These are phyloP conservation scores for Mimachlamys varia DNA, from an alignment of 2,888 invertebrate species.

Conservation along the genomic window DNA sequence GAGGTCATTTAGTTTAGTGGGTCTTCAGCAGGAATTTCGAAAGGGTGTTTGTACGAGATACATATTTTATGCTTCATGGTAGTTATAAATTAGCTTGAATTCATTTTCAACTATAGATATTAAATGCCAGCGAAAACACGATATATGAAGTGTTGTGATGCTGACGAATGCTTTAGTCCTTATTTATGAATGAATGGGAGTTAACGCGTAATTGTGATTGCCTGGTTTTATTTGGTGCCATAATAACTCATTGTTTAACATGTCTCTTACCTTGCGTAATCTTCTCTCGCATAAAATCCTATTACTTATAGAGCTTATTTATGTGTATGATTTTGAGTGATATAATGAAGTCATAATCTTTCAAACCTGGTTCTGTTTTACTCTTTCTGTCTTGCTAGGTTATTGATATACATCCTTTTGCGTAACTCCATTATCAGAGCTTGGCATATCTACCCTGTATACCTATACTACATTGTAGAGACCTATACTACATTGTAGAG, in stretches of 20 bases:
- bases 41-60: too few relatives aligned
- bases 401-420: too few relatives aligned
- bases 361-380: not conserved
- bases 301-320: too few relatives aligned
- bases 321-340: too few relatives aligned
- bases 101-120: not conserved
- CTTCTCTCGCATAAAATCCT: not conserved
- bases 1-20: too few relatives aligned
- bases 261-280: not conserved
- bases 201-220: not conserved
- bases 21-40: too few relatives aligned
- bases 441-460: too few relatives aligned
- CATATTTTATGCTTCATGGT: too few relatives aligned
- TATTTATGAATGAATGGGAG: not conserved
- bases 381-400: not conserved
- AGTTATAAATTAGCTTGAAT: not conserved
- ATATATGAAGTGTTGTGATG: not conserved
- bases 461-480: too few relatives aligned
- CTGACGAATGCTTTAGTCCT: not conserved
- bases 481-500: too few relatives aligned
- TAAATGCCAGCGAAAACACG: not conserved
- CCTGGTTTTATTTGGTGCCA: constrained; percentile 35
- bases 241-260: not conserved
- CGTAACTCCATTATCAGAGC: too few relatives aligned
- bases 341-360: not conserved